A percentile compares a stretch with the other conserved stretches of the same genome.
These are phyloP conservation scores for Rhabdomys dilectus DNA, from an alignment of 2,113 vertebrate species.

Conservation along the genomic window DNA sequence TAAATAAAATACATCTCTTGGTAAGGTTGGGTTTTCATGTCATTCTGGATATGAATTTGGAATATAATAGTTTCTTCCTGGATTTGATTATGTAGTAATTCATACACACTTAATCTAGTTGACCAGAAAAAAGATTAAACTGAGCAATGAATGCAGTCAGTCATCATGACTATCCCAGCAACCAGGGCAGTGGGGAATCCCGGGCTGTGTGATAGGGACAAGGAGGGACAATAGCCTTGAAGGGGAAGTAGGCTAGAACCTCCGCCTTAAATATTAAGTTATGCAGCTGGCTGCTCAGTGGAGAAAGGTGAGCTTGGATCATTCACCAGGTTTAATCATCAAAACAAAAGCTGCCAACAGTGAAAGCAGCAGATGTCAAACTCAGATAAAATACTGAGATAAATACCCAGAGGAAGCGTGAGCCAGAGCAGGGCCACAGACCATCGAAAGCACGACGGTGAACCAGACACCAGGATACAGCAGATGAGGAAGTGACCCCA, in stretches of 20 bases:
- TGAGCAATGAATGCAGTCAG: background rate
- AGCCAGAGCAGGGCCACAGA: conserved; percentile 20
- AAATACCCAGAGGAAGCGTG: background rate
- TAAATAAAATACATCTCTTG: background rate
- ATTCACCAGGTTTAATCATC: background rate
- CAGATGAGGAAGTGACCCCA: background rate
- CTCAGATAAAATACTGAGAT: conserved; percentile 6
- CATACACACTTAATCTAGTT: conserved; percentile 34
- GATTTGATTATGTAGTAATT: conserved; percentile 53
- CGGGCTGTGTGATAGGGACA: conserved; percentile 24
- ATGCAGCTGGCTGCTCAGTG: background rate
- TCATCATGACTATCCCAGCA: background rate
- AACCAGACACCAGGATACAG: conserved; percentile 35
- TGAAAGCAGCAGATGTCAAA: conserved; percentile 64
- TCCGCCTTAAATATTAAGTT: conserved; percentile 38
- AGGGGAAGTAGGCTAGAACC: background rate
- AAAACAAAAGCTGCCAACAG: background rate
- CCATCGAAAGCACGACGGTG: conserved; percentile 27
- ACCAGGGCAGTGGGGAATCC: background rate
- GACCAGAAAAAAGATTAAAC: background rate
- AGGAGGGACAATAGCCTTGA: conserved; percentile 13
- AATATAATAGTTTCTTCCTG: conserved; percentile 14
- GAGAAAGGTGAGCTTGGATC: conserved; percentile 25
- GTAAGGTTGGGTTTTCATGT: conserved; percentile 44
- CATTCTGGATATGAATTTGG: conserved; percentile 41